These are phyloP conservation scores for Gonocerus acuteangulatus DNA, from an alignment of 2,888 invertebrate species.

Conservation along the genomic window DNA sequence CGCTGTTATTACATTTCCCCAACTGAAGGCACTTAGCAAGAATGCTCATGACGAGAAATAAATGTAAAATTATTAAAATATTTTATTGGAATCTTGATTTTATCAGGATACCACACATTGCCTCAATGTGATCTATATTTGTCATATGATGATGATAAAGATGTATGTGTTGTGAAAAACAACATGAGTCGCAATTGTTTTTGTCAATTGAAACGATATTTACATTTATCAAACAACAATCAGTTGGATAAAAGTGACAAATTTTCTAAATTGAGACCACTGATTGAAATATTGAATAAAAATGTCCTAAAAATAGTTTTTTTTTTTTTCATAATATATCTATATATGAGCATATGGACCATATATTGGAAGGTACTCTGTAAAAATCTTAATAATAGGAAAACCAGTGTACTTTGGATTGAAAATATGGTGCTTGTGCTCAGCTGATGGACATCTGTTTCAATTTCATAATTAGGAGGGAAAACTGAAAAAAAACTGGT, in stretches of 20 bases:
- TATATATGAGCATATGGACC: slow-evolving; percentile 38
- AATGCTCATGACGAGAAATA: slow-evolving; percentile 27
- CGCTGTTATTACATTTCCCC: slow-evolving; percentile 7
- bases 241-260: slow-evolving; percentile 15
- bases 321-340: slow-evolving; percentile 34
- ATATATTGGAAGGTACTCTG: slow-evolving; percentile 39
- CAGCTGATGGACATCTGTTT: slow-evolving; percentile 38
- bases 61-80: slow-evolving; percentile 20
- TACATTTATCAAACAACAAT: slow-evolving; percentile 13
- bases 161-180: slow-evolving; percentile 1
- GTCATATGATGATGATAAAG: slow-evolving; percentile 7
- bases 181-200: neutral
- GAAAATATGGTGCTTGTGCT: slow-evolving; percentile 32
- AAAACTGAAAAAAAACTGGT: slow-evolving; percentile 15
- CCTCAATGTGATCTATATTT: slow-evolving; percentile 11
- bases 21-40: slow-evolving; percentile 22
- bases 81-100: slow-evolving; percentile 16
- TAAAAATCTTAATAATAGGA: slow-evolving; percentile 40
- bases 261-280: slow-evolving; percentile 9
- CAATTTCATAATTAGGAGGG: slow-evolving; percentile 39
- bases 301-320: slow-evolving; percentile 2
- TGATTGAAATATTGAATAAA: slow-evolving; percentile 6
- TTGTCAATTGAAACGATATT: neutral
- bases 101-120: slow-evolving; percentile 7
- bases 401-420: slow-evolving; percentile 40